Evolutionary conservation across 2,888 invertebrate species (phyloP).

Genomic region (Sminthurides aquaticus): DNA sequence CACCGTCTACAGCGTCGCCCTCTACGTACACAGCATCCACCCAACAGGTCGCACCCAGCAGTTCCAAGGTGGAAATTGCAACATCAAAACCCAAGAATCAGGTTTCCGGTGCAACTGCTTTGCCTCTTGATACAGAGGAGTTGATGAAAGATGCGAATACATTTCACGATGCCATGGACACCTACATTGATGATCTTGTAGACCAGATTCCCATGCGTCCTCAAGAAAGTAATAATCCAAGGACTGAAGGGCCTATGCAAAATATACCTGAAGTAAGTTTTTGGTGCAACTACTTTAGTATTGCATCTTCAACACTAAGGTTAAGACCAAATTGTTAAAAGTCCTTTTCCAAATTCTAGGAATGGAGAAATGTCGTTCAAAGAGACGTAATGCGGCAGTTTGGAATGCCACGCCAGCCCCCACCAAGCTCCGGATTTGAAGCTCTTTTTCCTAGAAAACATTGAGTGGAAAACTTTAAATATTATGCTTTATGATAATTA

Average conservation of each 20-base stretch:
- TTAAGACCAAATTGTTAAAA: constrained; percentile 6
- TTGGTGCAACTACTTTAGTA: not conserved
- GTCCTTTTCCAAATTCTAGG: constrained; percentile 50
- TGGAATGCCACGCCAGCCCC: constrained; percentile 47
- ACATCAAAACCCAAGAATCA: no score
- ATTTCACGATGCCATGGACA: constrained; percentile 7
- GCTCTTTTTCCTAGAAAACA: constrained; percentile 10
- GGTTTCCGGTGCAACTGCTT: not conserved
- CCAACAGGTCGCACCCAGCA: no score
- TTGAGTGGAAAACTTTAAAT: not conserved
- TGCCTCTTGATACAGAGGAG: no score
- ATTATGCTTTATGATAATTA: no score
- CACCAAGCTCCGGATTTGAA: constrained; percentile 10
- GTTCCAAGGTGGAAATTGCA: no score
- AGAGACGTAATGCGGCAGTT: constrained; percentile 69
- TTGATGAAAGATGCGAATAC: not conserved
- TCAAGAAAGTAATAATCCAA: not conserved
- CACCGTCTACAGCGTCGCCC: no score
- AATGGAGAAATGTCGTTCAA: constrained; percentile 83
- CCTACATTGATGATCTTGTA: constrained; percentile 8
- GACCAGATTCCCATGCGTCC: constrained; percentile 1
- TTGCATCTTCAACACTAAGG: not conserved
- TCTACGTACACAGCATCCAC: no score
- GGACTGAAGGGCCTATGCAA: not conserved
- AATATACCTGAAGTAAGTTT: constrained; percentile 14